Base-by-base conservation (phyloP, 1,140 invertebrate species). In the Delia radicum region DNA sequence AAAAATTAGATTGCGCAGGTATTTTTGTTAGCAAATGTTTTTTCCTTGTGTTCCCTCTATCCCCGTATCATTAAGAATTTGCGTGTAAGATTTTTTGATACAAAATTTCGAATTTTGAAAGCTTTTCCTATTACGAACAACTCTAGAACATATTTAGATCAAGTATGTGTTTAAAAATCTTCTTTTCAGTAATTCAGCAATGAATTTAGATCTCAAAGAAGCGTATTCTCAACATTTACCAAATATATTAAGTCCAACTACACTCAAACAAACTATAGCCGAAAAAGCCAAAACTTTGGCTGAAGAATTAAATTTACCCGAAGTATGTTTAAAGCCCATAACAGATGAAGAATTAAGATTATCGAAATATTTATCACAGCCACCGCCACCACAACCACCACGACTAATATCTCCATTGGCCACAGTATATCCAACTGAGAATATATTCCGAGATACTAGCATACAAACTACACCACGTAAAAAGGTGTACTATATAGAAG, bases 291-390 rank as follows among this genome's bases (percentile, higher is more conserved):
- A 79, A 76, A 73, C 75, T 0, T 73, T 85, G 28, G 80, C 83
- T 1, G 81, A 61, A 5, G 81, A 82, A 75, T 24, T 85, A 26
- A 76, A 83, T 13, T 26, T 85, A 26, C 81, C 84, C 1, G 82
- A 82, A 21, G 77, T 77, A 80, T 10, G 72, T 78, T 46, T 74
- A 78, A 18, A 76, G 31, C 0, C 80, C 71, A 6, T 78, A 0
- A 80, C 76, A 5, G 61, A 67, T 3, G 80, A 79, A 61, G 78
- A 82, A 29, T 33, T 81, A 8, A 67, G 67, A 5, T 42, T 13
- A 71, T 78, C 3, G 26, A 76, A 27, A 24, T 82, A 10, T 79
- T 33, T 42, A 72, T 77, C 72, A 31, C 67, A 62, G 37, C 46
- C 76, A 26, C 63, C 67, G 3, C 21, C 76, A 42, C 73, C 73